phyloP scores from a whole-genome alignment of 2,888 invertebrate genomes.

The Aethes cnicana region DNA sequence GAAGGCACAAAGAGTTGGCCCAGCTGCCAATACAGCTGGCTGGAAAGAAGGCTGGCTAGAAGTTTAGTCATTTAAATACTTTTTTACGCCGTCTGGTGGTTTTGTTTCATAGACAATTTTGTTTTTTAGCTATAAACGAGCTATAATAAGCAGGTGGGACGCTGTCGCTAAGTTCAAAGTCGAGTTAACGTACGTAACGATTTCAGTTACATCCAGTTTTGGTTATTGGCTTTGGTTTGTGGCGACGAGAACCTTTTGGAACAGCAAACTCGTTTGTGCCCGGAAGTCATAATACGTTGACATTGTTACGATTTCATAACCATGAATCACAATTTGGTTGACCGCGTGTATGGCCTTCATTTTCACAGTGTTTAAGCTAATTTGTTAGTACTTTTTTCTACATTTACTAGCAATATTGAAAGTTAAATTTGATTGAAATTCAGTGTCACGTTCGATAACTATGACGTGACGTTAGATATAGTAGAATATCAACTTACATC shows the following conservation, averaged over 20 bases:
- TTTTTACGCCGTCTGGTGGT: constrained; percentile 51
- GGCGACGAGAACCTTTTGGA: too few relatives aligned
- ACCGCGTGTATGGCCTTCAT: background rate
- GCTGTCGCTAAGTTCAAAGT: background rate
- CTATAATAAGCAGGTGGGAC: background rate
- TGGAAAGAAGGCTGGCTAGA: constrained; percentile 47
- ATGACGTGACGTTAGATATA: constrained; percentile 6
- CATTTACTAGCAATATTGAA: background rate
- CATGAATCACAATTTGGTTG: background rate
- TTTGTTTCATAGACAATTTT: constrained; percentile 5
- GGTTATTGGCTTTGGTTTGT: too few relatives aligned
- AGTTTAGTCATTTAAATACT: constrained; percentile 39
- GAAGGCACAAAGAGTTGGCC: constrained; percentile 64
- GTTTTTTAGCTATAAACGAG: constrained; percentile 15
- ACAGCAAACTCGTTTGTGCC: too few relatives aligned
- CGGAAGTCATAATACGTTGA: background rate
- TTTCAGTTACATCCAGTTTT: background rate
- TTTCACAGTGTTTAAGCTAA: background rate
- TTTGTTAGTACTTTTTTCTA: background rate
- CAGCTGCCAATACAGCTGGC: constrained; percentile 75
- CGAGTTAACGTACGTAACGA: background rate
- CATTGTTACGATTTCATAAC: constrained; percentile 1
- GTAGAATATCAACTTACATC: constrained; percentile 4
- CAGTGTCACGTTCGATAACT: background rate
- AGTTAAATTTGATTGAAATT: background rate